Evolutionary conservation across 2,113 vertebrate genomes (phyloP), one percentile per base, ranked within the genome.

Genomic region (Nannobrachium achirus): DNA sequence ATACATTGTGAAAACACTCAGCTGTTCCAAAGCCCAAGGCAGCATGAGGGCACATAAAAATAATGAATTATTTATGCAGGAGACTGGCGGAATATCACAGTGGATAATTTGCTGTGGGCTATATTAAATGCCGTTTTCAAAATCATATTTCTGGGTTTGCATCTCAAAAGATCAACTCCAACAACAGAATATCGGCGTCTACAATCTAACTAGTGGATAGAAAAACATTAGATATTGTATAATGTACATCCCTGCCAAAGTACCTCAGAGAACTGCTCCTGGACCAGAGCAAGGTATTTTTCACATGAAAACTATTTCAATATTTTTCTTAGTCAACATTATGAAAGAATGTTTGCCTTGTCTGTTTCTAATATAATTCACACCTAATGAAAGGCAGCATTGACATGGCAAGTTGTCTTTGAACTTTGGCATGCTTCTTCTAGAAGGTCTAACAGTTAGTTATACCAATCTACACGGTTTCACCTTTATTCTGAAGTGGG

Each of bases 51-150:
- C 83, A 85, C 88, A 90, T 89, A 83, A 86, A 90, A 91, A 86
- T 80, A 86, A 90, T 92, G 85, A 89, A 92, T 93, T 88, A 91
- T 92, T 87, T 85, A 93, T 91, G 71, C 69, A 49, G 48, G 72
- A 87, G 86, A 82, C 85, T 69, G 79, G 87, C 53, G 78, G 86
- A 90, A 92, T 87, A 91, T 89, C 84, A 83, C 85, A 85, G 83
- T 69, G 82, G 86, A 86, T 89, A 75, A 90, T 90, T 92, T 92
- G 88, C 84, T 83, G 63, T 85, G 61, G 76, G 83, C 79, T 69
- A 79, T 89, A 90, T 90, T 88, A 88, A 91, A 90, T 88, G 83
- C 62, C 86, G 79, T 86, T 86, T 88, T 89, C 79, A 85, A 87
- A 89, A 84, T 81, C 73, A 86, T 88, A 83, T 75, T 69, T 83